Percentiles rank a stretch among this genome's conserved stretches.
These are phyloP conservation scores for Lynx canadensis DNA, from an alignment of 2,113 vertebrate genomes.

Conservation along the genomic window DNA sequence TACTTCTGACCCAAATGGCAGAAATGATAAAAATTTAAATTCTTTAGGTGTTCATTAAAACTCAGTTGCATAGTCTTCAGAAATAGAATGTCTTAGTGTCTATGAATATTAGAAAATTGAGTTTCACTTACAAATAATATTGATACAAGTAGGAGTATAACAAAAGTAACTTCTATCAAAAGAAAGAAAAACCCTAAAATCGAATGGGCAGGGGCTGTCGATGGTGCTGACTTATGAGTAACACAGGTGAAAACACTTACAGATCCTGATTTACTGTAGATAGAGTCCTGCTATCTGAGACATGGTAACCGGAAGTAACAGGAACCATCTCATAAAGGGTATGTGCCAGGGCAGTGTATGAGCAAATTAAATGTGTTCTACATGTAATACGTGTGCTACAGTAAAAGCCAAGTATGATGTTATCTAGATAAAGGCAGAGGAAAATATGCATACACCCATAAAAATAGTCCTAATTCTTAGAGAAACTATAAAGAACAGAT, in stretches of 20 bases:
- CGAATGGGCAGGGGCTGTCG: neutral
- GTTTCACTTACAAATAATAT: slow-evolving; percentile 4
- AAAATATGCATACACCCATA: neutral
- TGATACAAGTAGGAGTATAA: neutral
- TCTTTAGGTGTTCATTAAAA: neutral
- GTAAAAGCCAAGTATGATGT: neutral
- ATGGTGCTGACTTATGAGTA: neutral
- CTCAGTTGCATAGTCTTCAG: neutral
- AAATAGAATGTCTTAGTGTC: slow-evolving; percentile 4
- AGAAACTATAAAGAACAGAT: neutral
- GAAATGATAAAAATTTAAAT: neutral
- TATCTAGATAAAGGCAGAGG: neutral
- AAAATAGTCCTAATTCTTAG: neutral
- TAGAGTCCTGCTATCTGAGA: neutral
- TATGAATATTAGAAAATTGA: neutral
- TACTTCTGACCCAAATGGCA: neutral
- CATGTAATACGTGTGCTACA: neutral
- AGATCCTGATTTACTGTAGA: neutral
- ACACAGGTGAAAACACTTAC: neutral
- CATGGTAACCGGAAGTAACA: neutral
- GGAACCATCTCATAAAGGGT: neutral
- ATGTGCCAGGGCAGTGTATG: too few relatives aligned
- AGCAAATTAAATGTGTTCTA: neutral
- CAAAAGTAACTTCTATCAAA: neutral
- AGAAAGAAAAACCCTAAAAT: neutral